Evolutionary conservation across 2,113 vertebrate species (phyloP).

Genomic region (Numida meleagris): DNA sequence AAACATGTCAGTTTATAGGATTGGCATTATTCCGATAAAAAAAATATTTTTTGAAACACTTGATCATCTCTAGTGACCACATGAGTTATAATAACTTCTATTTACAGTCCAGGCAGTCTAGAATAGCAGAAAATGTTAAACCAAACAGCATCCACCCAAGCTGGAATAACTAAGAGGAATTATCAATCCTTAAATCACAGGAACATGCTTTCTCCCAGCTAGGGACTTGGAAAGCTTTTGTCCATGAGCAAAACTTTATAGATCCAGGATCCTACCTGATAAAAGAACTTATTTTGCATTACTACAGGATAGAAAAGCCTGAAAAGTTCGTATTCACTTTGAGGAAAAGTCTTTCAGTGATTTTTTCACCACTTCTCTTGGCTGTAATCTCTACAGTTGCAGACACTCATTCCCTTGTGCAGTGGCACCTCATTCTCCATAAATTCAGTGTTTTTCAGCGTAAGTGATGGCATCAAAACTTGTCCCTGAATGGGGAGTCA

Average conservation of each 20-base stretch:
- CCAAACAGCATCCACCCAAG: conserved; percentile 19
- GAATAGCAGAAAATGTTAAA: conserved; percentile 31
- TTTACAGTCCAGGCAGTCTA: conserved; percentile 7
- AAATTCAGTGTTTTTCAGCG: not conserved
- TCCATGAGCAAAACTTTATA: not conserved
- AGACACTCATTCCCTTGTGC: not conserved
- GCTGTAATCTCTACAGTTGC: not conserved
- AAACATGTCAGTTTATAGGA: not conserved
- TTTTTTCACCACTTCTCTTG: not conserved
- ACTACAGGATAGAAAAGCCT: not conserved
- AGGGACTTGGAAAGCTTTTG: not conserved
- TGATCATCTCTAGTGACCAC: not conserved
- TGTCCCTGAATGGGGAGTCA: not conserved
- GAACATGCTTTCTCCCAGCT: not conserved
- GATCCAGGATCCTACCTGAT: not conserved
- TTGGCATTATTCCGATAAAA: not conserved
- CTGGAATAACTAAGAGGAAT: not conserved
- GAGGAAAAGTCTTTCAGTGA: not conserved
- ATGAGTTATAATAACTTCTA: conserved; percentile 19
- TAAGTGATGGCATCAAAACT: not conserved
- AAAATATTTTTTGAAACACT: conserved; percentile 45
- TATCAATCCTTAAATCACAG: not conserved
- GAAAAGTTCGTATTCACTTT: not conserved
- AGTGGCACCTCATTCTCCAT: fast-evolving
- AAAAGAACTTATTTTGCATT: not conserved